Percentiles rank a stretch among this genome's conserved stretches.
phyloP scores from a whole-genome alignment of 2,888 invertebrate genomes.

The Hydriomena furcata region DNA sequence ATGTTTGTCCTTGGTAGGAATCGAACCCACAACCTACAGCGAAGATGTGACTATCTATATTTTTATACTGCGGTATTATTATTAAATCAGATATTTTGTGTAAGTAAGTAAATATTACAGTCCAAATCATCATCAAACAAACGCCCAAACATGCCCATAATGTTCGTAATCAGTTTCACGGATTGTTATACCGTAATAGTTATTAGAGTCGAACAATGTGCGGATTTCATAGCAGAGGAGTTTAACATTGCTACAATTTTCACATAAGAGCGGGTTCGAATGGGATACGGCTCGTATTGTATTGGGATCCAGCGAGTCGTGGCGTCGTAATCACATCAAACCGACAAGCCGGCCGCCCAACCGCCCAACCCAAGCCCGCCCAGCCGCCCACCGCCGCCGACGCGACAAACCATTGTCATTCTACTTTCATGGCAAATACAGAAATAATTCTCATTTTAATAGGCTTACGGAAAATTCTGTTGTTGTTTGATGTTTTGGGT shows the following conservation, averaged over 20 bases:
- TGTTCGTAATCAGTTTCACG: conserved; percentile 58
- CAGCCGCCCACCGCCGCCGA: conserved; percentile 63
- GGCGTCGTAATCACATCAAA: conserved; percentile 87
- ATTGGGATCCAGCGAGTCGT: conserved; percentile 87
- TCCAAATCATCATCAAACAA: conserved; percentile 9
- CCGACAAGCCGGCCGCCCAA: conserved; percentile 47
- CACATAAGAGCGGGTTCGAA: conserved; percentile 73
- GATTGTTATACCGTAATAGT: conserved; percentile 77
- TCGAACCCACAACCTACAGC: no score
- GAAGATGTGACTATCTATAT: no score
- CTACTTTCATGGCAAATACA: conserved; percentile 72
- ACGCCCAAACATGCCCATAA: conserved; percentile 27
- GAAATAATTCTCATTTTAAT: conserved; percentile 54
- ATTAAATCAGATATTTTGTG: no score
- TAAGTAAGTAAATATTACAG: no score
- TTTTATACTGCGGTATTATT: no score
- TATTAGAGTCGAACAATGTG: conserved; percentile 77
- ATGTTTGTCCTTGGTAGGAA: no score
- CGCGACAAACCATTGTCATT: conserved; percentile 79
- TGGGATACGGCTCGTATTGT: conserved; percentile 45
- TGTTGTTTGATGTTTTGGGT: conserved; percentile 34
- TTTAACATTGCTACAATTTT: conserved; percentile 78
- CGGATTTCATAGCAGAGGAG: conserved; percentile 69
- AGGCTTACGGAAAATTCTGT: conserved; percentile 58
- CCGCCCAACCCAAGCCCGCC: conserved; percentile 45